Evolutionary conservation across 1,140 invertebrate genomes (phyloP).

Genomic region (Watersipora subatra): DNA sequence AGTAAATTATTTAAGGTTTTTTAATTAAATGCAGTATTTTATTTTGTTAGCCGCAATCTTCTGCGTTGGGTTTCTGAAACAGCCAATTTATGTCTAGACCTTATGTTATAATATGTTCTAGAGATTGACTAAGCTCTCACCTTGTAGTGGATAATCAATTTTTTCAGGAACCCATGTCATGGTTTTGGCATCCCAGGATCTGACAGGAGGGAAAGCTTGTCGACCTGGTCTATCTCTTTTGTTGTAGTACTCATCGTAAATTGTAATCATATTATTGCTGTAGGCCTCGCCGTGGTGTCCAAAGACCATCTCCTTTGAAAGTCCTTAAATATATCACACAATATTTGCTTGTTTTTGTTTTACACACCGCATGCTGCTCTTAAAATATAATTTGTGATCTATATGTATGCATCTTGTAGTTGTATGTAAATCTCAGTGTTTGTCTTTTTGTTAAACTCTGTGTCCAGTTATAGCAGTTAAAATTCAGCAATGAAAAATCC

Average conservation of each 20-base stretch:
- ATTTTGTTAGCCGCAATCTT: neutral
- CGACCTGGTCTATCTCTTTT: neutral
- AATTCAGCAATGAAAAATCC: too few species aligned
- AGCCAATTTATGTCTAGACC: too few species aligned
- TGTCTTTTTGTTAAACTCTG: too few species aligned
- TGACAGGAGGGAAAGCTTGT: neutral
- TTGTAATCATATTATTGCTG: slow-evolving; percentile 1
- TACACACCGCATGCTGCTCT: too few species aligned
- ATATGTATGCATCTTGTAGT: too few species aligned
- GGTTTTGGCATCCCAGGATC: slow-evolving; percentile 1
- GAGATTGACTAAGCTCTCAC: neutral
- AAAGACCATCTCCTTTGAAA: neutral
- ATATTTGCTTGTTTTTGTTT: neutral
- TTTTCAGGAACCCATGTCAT: slow-evolving; percentile 2
- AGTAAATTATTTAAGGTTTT: too few species aligned
- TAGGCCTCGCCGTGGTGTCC: slow-evolving; percentile 1
- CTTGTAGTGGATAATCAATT: neutral
- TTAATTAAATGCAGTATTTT: neutral
- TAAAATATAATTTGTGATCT: too few species aligned
- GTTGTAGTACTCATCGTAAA: slow-evolving; percentile 2
- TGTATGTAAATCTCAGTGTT: too few species aligned
- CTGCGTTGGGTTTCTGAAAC: too few species aligned
- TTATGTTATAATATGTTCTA: too few species aligned
- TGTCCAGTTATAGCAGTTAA: too few species aligned
- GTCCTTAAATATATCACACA: neutral